A percentile compares a stretch with the other conserved stretches of the same genome.
Conservation (phyloP, 2,888 invertebrate genomes). For the Patella depressa region DNA sequence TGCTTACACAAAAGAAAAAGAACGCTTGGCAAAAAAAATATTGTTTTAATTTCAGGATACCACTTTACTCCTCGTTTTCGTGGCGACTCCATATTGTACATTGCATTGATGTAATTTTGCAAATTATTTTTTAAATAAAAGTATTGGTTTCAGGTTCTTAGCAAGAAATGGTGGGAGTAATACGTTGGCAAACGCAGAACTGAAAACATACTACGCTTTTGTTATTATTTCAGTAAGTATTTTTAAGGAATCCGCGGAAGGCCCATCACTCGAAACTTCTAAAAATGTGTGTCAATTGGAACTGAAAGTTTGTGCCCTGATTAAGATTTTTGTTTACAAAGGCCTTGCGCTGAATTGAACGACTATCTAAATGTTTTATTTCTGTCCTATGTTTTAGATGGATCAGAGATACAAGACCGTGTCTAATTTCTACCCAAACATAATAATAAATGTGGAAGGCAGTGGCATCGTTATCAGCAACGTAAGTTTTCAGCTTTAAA, state of each 20-base stretch:
- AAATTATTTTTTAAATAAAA: not conserved
- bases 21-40: too few relatives aligned
- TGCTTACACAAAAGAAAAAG: too few relatives aligned
- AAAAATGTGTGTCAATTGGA: too few relatives aligned
- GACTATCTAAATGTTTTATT: not conserved
- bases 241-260: too few relatives aligned
- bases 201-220: not conserved
- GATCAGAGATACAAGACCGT: not conserved
- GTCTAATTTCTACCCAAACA: not conserved
- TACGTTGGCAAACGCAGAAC: not conserved
- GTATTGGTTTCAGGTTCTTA: not conserved
- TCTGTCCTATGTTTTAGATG: not conserved
- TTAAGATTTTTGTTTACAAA: too few relatives aligned
- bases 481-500: not conserved
- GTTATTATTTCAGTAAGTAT: not conserved
- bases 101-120: too few relatives aligned
- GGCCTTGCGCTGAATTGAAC: too few relatives aligned
- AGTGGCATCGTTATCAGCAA: not conserved
- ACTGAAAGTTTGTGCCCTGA: too few relatives aligned
- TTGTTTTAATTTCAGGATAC: too few relatives aligned
- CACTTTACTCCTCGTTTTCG: too few relatives aligned
- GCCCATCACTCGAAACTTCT: too few relatives aligned
- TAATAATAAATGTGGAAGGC: not conserved
- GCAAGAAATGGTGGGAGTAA: not conserved
- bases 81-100: too few relatives aligned